A percentile compares a stretch with the other conserved stretches of the same genome.
Evolutionary conservation across 2,113 vertebrate species (phyloP).

Genomic region (Copsychus sechellarum): DNA sequence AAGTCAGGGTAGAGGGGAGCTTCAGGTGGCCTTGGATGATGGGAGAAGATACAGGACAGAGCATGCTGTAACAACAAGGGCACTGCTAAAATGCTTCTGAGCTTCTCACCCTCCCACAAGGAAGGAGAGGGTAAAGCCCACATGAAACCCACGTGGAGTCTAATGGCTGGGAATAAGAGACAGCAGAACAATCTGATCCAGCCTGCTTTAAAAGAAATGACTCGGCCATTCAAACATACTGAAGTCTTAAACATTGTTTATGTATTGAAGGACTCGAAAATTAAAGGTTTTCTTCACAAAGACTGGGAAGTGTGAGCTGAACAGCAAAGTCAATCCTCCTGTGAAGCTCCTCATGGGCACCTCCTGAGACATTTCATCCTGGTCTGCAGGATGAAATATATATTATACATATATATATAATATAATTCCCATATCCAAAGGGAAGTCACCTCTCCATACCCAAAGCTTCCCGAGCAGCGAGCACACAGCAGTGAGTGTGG

Average conservation of each 20-base stretch:
- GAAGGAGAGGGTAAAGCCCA: neutral
- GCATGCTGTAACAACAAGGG: neutral
- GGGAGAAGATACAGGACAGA: neutral
- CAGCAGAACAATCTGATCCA: neutral
- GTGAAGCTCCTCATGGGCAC: neutral
- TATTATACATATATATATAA: too few species aligned
- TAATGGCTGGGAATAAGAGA: neutral
- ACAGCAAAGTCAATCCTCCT: neutral
- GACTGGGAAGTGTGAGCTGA: neutral
- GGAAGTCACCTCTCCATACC: neutral
- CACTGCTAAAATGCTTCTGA: neutral
- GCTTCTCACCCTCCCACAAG: neutral
- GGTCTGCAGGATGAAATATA: neutral
- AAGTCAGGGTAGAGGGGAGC: neutral
- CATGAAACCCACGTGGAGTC: rapidly evolving
- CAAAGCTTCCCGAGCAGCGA: neutral
- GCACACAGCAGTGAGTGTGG: neutral
- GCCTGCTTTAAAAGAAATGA: neutral
- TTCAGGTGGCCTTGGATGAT: neutral
- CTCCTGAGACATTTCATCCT: neutral
- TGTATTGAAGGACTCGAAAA: neutral
- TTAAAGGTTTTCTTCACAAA: neutral
- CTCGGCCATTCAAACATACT: neutral
- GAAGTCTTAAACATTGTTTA: neutral
- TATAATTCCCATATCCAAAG: neutral